Percentiles rank a stretch among this genome's conserved stretches.
Evolutionary conservation across 2,797 vertebrate species (phyloP).

Genomic region (Pelochelys cantorii): DNA sequence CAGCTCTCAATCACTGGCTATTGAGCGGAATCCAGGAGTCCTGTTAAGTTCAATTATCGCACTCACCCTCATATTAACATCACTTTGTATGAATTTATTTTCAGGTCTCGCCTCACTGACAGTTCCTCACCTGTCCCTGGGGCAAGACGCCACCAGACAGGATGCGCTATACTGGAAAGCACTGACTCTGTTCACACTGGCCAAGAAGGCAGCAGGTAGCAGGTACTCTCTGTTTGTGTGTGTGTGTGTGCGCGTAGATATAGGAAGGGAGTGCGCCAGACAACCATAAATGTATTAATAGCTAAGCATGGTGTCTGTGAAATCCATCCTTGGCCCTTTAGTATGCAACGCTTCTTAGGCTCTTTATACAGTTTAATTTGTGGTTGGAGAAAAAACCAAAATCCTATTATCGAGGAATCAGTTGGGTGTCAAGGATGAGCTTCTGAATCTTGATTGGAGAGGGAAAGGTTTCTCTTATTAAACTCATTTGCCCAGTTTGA

Average conservation of each 20-base stretch:
- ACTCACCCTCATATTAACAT: background rate
- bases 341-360: background rate
- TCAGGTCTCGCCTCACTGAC: background rate
- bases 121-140: background rate
- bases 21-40: fast-evolving
- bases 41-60: background rate
- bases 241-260: background rate
- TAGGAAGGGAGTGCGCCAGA: background rate
- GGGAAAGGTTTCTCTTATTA: background rate
- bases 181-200: background rate
- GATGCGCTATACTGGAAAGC: background rate
- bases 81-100: background rate
- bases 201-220: background rate
- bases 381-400: background rate
- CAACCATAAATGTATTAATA: background rate
- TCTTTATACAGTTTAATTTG: background rate
- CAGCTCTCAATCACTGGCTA: fast-evolving
- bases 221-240: background rate
- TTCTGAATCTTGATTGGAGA: background rate
- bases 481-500: background rate
- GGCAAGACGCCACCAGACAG: background rate
- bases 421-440: background rate
- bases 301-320: background rate
- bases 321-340: background rate
- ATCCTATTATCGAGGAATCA: background rate